Conservation (phyloP, 2,888 invertebrate genomes). For the Hyposoter dolosus region DNA sequence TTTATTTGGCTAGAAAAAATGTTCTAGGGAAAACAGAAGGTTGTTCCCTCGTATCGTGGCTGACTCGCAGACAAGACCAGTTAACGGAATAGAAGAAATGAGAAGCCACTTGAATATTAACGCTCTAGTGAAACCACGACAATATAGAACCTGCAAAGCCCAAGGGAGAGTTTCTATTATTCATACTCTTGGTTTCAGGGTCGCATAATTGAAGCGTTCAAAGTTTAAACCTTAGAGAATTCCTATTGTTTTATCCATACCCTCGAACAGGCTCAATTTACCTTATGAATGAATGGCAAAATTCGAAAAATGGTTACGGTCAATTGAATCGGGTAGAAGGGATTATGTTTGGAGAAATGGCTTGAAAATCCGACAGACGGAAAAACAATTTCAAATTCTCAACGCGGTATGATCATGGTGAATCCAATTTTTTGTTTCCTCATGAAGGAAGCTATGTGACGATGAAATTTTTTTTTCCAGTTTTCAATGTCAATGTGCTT, state of each 20-base stretch:
- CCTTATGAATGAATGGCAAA: too few species aligned
- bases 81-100: not conserved
- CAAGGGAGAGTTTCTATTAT: conserved; percentile 10
- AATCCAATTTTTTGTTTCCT: not conserved
- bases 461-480: too few species aligned
- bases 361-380: not conserved
- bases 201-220: conserved; percentile 30
- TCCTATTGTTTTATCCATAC: not conserved
- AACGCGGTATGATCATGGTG: not conserved
- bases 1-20: conserved; percentile 33
- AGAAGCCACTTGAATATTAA: conserved; percentile 5
- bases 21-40: conserved; percentile 3
- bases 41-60: not conserved
- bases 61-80: conserved; percentile 13
- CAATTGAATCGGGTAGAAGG: not conserved
- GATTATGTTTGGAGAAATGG: not conserved
- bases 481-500: too few species aligned
- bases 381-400: not conserved
- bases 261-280: not conserved
- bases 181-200: conserved; percentile 12
- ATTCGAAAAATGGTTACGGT: not conserved
- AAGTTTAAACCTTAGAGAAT: not conserved
- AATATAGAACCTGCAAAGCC: not conserved
- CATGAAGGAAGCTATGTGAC: too few species aligned
- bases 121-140: not conserved